Conservation (phyloP, 2,888 invertebrate species). For the Sicus ferrugineus region DNA sequence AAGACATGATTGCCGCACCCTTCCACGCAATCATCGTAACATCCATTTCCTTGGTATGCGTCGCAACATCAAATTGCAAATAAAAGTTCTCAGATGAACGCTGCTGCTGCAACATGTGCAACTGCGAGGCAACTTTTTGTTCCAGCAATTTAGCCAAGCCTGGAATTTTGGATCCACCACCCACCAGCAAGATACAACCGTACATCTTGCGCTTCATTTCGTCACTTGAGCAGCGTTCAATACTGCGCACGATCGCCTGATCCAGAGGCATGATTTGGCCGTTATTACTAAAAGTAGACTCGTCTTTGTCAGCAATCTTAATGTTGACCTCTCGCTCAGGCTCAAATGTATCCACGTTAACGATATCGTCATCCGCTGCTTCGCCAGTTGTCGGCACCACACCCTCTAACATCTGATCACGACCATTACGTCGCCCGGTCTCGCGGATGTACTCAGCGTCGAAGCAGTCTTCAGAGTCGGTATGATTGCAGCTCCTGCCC, state of each 20-base stretch:
- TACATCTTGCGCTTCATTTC: constrained; percentile 95
- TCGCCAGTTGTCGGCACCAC: constrained; percentile 65
- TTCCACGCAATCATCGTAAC: constrained; percentile 92
- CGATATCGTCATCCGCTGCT: constrained; percentile 74
- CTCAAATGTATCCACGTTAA: constrained; percentile 69
- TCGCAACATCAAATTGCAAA: constrained; percentile 87
- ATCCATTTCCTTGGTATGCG: constrained; percentile 91
- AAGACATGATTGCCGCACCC: constrained; percentile 92
- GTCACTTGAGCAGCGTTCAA: constrained; percentile 87
- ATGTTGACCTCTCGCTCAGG: constrained; percentile 53
- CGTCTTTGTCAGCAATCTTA: constrained; percentile 69
- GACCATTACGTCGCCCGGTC: constrained; percentile 69
- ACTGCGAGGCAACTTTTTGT: constrained; percentile 83
- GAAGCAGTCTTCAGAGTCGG: constrained; percentile 91
- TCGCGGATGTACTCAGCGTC: constrained; percentile 92
- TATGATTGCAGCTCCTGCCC: constrained; percentile 71
- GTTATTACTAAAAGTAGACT: constrained; percentile 70
- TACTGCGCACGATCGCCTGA: constrained; percentile 89
- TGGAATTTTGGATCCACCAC: constrained; percentile 88
- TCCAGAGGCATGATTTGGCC: constrained; percentile 88
- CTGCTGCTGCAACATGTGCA: constrained; percentile 67
- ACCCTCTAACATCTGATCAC: constrained; percentile 65
- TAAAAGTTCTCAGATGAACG: constrained; percentile 67
- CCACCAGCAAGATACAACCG: constrained; percentile 88
- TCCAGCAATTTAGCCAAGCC: constrained; percentile 88